These are phyloP conservation scores for Machaerirhynchus nigripectus DNA, from an alignment of 2,113 vertebrate genomes.

Conservation along the genomic window DNA sequence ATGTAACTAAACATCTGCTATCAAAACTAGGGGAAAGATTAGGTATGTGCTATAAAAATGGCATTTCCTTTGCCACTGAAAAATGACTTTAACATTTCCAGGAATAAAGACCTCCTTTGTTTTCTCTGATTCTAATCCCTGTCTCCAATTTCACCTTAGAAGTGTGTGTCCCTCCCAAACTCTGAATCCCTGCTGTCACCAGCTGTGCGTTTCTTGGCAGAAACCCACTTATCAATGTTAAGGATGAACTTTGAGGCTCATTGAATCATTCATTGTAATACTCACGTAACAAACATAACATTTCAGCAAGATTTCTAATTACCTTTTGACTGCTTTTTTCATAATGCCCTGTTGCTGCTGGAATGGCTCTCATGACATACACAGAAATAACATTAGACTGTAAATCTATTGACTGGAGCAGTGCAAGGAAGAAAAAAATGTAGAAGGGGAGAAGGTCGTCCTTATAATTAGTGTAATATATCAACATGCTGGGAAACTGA, in stretches of 20 bases:
- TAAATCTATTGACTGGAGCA: constrained; percentile 12
- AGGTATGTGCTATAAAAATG: constrained; percentile 52
- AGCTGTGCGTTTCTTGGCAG: constrained; percentile 30
- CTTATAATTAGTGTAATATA: constrained; percentile 44
- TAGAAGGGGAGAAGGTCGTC: not conserved
- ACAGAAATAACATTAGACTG: constrained; percentile 7
- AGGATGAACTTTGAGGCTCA: constrained; percentile 33
- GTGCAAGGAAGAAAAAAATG: not conserved
- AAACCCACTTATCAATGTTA: constrained; percentile 50
- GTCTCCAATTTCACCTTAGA: constrained; percentile 51
- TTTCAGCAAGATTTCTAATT: constrained; percentile 63
- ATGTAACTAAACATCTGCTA: constrained; percentile 20
- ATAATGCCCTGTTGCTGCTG: constrained; percentile 21
- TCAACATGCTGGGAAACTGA: constrained; percentile 21
- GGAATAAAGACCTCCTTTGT: constrained; percentile 59
- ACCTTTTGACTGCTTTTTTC: constrained; percentile 29
- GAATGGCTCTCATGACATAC: constrained; percentile 13
- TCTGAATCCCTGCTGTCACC: constrained; percentile 44
- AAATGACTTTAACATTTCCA: constrained; percentile 64
- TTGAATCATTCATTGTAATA: constrained; percentile 49
- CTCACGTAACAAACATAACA: constrained; percentile 47
- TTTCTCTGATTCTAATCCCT: not conserved
- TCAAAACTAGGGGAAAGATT: constrained; percentile 32
- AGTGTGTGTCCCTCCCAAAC: constrained; percentile 24
- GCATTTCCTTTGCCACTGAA: constrained; percentile 65